A percentile compares a stretch with the other conserved stretches of the same genome.
These are phyloP conservation scores for Choristoneura fumiferana DNA, from an alignment of 1,140 invertebrate species.

Conservation along the genomic window DNA sequence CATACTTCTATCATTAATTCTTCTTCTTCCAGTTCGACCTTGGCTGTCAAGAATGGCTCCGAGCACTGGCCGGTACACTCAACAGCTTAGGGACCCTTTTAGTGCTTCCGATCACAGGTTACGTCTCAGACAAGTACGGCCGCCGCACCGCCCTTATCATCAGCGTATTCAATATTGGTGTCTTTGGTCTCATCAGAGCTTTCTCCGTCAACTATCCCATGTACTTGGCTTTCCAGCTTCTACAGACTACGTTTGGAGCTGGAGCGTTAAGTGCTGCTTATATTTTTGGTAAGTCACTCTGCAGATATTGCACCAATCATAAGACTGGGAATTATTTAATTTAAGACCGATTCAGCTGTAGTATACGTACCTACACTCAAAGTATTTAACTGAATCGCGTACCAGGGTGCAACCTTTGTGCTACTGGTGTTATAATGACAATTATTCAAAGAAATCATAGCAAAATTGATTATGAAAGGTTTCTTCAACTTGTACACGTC, in stretches of 20 bases:
- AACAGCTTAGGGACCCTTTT: constrained; percentile 11
- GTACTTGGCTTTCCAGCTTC: constrained; percentile 80
- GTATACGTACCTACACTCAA: too few relatives aligned
- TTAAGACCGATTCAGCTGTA: too few relatives aligned
- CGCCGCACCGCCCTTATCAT: constrained; percentile 81
- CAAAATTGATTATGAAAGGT: too few relatives aligned
- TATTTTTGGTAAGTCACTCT: constrained; percentile 30
- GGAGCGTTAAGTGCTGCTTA: constrained; percentile 36
- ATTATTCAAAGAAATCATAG: too few relatives aligned
- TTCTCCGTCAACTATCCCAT: constrained; percentile 80
- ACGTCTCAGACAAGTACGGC: constrained; percentile 80
- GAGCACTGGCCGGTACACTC: constrained; percentile 6
- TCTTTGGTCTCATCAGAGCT: constrained; percentile 79
- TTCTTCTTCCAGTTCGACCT: constrained; percentile 20
- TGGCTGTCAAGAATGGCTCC: constrained; percentile 8
- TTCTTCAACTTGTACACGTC: too few relatives aligned
- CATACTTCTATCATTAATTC: not conserved
- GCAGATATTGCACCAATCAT: not conserved
- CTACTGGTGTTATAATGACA: too few relatives aligned
- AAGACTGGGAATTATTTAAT: too few relatives aligned
- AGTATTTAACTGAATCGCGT: too few relatives aligned
- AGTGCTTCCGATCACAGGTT: not conserved
- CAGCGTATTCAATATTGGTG: constrained; percentile 55
- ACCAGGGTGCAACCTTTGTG: too few relatives aligned
- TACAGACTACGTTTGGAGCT: constrained; percentile 73